Percentiles rank a stretch among this genome's conserved stretches.
phyloP scores from a whole-genome alignment of 23 tunicate genomes.

The Clavelina lepadiformis region DNA sequence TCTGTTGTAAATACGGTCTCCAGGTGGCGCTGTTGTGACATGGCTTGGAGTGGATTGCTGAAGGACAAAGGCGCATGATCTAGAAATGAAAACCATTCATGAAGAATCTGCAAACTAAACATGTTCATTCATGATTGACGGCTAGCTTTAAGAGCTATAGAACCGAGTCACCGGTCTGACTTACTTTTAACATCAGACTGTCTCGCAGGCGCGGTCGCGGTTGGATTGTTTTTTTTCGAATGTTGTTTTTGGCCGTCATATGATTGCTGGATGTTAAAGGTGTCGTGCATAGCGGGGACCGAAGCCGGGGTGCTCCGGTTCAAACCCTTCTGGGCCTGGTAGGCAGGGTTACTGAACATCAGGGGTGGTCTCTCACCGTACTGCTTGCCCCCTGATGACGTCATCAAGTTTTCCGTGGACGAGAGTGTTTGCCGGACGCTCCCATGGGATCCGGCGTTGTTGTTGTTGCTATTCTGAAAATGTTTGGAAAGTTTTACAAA shows the following conservation, averaged over 20 bases:
- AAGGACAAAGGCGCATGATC: constrained; percentile 44
- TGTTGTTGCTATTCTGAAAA: constrained; percentile 82
- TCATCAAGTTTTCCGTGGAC: not conserved
- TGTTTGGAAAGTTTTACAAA: constrained; percentile 20
- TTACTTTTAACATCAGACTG: not conserved
- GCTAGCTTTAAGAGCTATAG: too few species aligned
- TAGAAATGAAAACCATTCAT: not conserved
- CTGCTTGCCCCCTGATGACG: not conserved
- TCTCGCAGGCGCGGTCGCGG: not conserved
- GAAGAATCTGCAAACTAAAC: too few species aligned
- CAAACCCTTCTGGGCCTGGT: not conserved
- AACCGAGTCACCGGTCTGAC: not conserved
- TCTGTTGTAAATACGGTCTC: constrained; percentile 69
- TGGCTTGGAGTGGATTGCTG: constrained; percentile 59
- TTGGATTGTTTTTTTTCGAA: not conserved
- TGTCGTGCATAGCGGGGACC: constrained; percentile 11
- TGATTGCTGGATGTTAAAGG: constrained; percentile 11
- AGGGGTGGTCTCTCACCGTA: constrained; percentile 32
- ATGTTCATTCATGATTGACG: too few species aligned
- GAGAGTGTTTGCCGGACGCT: not conserved
- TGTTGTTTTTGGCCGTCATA: too few species aligned
- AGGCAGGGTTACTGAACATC: constrained; percentile 85
- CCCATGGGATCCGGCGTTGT: not conserved
- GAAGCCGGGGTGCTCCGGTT: constrained; percentile 17
- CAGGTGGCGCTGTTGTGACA: constrained; percentile 38